Percentiles rank a stretch among this genome's conserved stretches.
Evolutionary conservation across 1,140 invertebrate species (phyloP).

Genomic region (Drosophila micromelanica): DNA sequence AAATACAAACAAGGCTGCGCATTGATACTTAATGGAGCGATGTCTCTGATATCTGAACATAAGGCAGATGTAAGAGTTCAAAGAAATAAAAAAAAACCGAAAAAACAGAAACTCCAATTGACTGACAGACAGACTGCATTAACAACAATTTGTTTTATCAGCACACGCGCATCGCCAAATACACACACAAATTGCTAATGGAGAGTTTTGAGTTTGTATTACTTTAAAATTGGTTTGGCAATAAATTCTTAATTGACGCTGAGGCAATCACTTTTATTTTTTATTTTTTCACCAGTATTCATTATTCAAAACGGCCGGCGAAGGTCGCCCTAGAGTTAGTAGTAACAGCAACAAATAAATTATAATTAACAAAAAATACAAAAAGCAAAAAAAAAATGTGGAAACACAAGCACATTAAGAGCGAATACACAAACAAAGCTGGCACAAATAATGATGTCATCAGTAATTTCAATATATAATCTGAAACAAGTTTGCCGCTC

Average conservation of each 20-base stretch:
- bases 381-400: constrained; percentile 23
- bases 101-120: not conserved
- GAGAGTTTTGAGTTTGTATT: not conserved
- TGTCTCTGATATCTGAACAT: constrained; percentile 41
- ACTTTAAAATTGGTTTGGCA: constrained; percentile 13
- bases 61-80: constrained; percentile 24
- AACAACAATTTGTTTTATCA: constrained; percentile 11
- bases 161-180: not conserved
- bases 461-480: constrained; percentile 61
- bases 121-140: constrained; percentile 1
- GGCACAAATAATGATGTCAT: constrained; percentile 79
- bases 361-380: constrained; percentile 73
- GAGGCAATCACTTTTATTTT: constrained; percentile 30
- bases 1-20: constrained; percentile 21
- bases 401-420: constrained; percentile 34
- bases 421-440: constrained; percentile 23
- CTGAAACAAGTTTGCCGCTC: constrained; percentile 70
- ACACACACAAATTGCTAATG: constrained; percentile 6
- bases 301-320: constrained; percentile 27
- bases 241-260: constrained; percentile 25
- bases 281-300: constrained; percentile 5
- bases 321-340: constrained; percentile 71
- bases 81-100: not conserved
- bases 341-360: constrained; percentile 66
- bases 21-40: constrained; percentile 40